Percentiles rank a stretch among this genome's conserved stretches.
phyloP scores from a whole-genome alignment of 37 sponge, comb jelly and placozoan genomes.

The Beroe ovata region DNA sequence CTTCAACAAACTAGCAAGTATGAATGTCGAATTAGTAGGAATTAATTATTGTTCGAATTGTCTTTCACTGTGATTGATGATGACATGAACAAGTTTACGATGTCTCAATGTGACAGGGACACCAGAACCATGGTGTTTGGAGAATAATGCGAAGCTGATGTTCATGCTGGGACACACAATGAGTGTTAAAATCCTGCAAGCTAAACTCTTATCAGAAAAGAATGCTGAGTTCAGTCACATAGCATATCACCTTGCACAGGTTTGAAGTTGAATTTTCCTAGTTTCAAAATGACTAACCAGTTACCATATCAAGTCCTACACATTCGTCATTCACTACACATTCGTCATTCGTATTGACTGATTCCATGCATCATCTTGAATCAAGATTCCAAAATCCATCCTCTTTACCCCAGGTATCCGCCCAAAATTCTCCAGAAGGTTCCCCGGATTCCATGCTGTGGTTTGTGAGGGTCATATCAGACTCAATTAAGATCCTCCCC shows the following conservation, averaged over 20 bases:
- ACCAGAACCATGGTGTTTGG: slow-evolving; percentile 62
- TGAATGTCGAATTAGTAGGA: neutral
- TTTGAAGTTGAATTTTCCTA: neutral
- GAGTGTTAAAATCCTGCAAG: slow-evolving; percentile 8
- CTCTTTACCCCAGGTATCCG: slow-evolving; percentile 35
- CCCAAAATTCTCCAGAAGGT: slow-evolving; percentile 40
- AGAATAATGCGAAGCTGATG: slow-evolving; percentile 63
- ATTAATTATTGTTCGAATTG: too few relatives aligned
- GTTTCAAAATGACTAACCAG: too few relatives aligned
- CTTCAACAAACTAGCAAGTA: slow-evolving; percentile 50
- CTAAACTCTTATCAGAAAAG: slow-evolving; percentile 10
- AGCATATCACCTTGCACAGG: slow-evolving; percentile 52
- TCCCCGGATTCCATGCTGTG: slow-evolving; percentile 39
- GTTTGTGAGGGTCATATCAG: slow-evolving; percentile 32
- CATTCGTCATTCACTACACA: too few relatives aligned
- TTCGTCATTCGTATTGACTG: too few relatives aligned
- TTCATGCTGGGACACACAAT: slow-evolving; percentile 10
- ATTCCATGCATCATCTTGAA: too few relatives aligned
- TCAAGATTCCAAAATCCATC: too few relatives aligned
- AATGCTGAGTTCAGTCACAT: slow-evolving; percentile 53
- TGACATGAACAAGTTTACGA: too few relatives aligned
- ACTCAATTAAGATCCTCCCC: slow-evolving; percentile 13
- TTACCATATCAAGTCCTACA: too few relatives aligned
- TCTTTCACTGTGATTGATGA: too few relatives aligned
- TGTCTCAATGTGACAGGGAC: too few relatives aligned